Conservation (phyloP, 64 coral and sea anemone species). For the Porites lutea region DNA sequence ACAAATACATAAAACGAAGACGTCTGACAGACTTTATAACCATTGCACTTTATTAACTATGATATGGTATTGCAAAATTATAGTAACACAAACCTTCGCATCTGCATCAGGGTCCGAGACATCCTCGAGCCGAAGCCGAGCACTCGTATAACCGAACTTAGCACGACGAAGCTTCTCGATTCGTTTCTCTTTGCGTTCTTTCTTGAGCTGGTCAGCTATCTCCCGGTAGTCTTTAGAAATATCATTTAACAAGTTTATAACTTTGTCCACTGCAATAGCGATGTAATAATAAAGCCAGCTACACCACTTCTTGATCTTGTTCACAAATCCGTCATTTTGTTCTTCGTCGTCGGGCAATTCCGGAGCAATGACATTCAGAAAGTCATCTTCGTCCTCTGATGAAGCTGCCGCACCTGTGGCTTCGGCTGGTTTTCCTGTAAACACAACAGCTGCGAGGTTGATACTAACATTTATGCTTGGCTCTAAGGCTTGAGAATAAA, state of each 20-base stretch:
- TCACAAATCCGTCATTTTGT: conserved; percentile 37
- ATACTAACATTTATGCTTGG: too few species aligned
- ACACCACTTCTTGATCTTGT: conserved; percentile 72
- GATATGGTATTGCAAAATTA: background rate
- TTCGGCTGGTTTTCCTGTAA: background rate
- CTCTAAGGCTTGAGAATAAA: too few species aligned
- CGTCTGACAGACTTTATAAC: too few species aligned
- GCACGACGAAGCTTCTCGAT: conserved; percentile 75
- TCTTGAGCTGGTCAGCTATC: conserved; percentile 90
- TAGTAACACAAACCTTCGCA: conserved; percentile 1
- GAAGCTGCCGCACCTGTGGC: conserved; percentile 9
- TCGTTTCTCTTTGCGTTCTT: conserved; percentile 92
- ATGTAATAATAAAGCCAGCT: conserved; percentile 95
- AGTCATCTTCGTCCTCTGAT: conserved; percentile 38
- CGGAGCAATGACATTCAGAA: conserved; percentile 21
- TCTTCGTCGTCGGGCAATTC: conserved; percentile 15
- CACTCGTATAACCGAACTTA: conserved; percentile 45
- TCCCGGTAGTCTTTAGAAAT: conserved; percentile 95
- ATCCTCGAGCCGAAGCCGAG: conserved; percentile 36
- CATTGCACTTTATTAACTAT: too few species aligned
- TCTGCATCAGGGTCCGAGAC: conserved; percentile 6
- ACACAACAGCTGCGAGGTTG: background rate
- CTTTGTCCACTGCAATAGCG: conserved; percentile 83
- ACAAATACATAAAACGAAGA: too few species aligned
- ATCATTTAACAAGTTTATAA: conserved; percentile 85